Evolutionary conservation across 2,797 vertebrate genomes (phyloP).

Genomic region (Urophycis tenuis): DNA sequence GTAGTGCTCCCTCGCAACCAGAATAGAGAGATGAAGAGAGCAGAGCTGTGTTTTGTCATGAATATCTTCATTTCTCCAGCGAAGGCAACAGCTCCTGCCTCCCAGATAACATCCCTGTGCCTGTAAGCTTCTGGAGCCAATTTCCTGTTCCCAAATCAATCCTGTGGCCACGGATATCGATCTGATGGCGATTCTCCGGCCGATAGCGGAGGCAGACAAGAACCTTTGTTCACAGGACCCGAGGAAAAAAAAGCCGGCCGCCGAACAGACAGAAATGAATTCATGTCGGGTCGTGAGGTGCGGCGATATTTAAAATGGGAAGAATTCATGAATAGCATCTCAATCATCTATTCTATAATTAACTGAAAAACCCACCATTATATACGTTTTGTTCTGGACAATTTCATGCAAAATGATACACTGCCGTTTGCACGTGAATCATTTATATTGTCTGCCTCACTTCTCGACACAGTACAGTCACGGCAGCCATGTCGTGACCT

Average conservation of each 20-base stretch:
- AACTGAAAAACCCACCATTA: not conserved
- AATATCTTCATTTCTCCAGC: no score
- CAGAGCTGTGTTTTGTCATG: not conserved
- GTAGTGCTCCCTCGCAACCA: not conserved
- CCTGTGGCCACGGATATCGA: not conserved
- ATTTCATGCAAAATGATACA: not conserved
- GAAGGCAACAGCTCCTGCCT: not conserved
- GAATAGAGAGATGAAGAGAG: not conserved
- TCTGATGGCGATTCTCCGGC: not conserved
- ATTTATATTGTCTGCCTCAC: no score
- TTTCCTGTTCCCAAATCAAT: constrained; percentile 1
- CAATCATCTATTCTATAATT: not conserved
- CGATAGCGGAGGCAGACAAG: not conserved
- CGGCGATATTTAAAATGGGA: not conserved
- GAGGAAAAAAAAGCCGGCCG: not conserved
- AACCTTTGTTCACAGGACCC: not conserved
- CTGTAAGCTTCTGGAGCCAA: not conserved
- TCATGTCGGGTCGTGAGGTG: not conserved
- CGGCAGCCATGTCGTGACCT: no score
- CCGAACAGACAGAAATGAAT: not conserved
- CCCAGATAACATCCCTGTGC: not conserved
- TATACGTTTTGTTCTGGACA: not conserved
- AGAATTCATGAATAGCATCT: not conserved
- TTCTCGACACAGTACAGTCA: not conserved
- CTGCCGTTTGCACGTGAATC: not conserved